Percentiles rank a stretch among this genome's conserved stretches.
phyloP scores from a whole-genome alignment of 1,140 invertebrate species.

The Venturia canescens region DNA sequence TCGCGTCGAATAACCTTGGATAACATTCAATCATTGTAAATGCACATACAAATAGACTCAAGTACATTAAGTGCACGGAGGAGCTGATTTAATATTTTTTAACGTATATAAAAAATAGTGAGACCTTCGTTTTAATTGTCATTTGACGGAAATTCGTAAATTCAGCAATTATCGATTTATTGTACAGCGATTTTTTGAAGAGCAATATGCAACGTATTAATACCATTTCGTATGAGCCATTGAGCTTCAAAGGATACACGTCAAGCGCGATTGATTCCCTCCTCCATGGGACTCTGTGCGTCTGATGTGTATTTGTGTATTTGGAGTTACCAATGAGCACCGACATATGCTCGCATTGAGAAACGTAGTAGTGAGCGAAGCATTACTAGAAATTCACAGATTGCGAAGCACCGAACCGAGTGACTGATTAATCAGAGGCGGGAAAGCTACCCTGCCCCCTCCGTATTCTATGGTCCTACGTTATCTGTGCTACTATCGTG shows the following conservation, averaged over 20 bases:
- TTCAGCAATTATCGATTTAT: too few species aligned
- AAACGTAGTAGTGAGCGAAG: not conserved
- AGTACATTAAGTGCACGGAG: too few species aligned
- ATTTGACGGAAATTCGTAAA: too few species aligned
- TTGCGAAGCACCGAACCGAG: slow-evolving; percentile 41
- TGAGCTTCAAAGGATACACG: not conserved
- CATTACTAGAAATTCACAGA: slow-evolving; percentile 40
- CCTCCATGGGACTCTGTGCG: not conserved
- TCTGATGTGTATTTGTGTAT: not conserved
- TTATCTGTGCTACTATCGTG: not conserved
- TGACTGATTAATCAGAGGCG: slow-evolving; percentile 43
- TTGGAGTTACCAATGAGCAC: slow-evolving; percentile 4
- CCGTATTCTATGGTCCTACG: not conserved
- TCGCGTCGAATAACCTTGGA: not conserved
- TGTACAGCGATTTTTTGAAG: too few species aligned
- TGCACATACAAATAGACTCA: too few species aligned
- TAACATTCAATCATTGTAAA: not conserved
- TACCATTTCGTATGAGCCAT: not conserved
- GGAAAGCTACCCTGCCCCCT: too few species aligned
- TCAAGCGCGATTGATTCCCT: not conserved
- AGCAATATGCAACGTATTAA: too few species aligned
- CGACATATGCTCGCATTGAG: not conserved
- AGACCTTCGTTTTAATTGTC: too few species aligned
- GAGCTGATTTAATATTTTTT: too few species aligned
- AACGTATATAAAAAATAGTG: too few species aligned